Base-by-base conservation (phyloP, 1,140 invertebrate genomes). In the Bombus waltoni region DNA sequence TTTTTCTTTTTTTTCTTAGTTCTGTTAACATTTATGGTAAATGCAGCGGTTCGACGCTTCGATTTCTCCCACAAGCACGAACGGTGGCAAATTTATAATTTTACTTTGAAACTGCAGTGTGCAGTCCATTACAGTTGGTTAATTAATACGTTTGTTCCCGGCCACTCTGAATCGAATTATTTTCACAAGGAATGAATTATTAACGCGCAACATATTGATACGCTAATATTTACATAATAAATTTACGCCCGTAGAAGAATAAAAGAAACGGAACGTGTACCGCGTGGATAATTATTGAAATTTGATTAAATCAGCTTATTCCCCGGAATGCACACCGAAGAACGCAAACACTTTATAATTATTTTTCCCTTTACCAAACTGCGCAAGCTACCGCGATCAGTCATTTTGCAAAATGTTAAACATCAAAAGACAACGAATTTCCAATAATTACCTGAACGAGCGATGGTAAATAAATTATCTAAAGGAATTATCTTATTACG, bases 151-250 rank as follows among this genome's bases (percentile, higher is more conserved):
- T 72, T 85, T 85, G 68, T 72, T 85, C n/a, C 53, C 57, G 2
- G 68, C 59, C 77, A 47, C 25, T 47, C n/a, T 28, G 57, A 71
- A 80, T 85, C 83, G 77, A 71, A 85, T 85, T 80, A 80, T 85
- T 80, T 80, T 80, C 83, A 62, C 76, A 71, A 85, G 78, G 71
- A 80, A 80, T 85, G 35, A 85, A 85, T 85, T 85, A 78, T 85
- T 85, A 80, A 85, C 75, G 77, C 53, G 76, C 76, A 72, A 72
- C 68, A 80, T 80, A 85, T 80, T 80, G 53, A n/a, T 35, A 44
- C 32, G 57, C 32, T 42, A 78, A 78, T 78, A 78, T 78, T 78
- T 78, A 65, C 75, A 78, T 85, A 85, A 85, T 80, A 80, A 62
- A 85, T 85, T 85, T 73, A 65, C 70, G 44, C n/a, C 40, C 75